Conservation (phyloP, 2,797 vertebrate genomes). For the Austrolebias charrua region DNA sequence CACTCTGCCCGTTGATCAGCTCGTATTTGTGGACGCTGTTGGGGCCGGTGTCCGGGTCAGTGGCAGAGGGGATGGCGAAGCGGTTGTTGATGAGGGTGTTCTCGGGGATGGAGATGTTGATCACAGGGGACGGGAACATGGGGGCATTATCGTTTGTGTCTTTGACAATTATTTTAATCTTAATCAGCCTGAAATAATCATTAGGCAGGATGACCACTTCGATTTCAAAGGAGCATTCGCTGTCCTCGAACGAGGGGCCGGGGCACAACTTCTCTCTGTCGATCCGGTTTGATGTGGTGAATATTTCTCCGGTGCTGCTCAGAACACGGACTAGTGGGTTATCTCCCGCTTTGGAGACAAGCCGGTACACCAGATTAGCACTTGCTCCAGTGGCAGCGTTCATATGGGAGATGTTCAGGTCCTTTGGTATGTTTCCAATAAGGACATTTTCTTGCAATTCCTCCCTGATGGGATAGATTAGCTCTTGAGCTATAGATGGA, state of each 20-base stretch:
- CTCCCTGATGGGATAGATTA: conserved; percentile 98
- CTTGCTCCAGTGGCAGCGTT: conserved; percentile 92
- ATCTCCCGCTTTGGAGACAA: conserved; percentile 98
- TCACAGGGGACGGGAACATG: conserved; percentile 98
- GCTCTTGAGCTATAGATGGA: conserved; percentile 97
- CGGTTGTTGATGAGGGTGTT: conserved; percentile 99
- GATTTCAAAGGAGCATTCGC: conserved; percentile 98
- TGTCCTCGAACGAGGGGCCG: conserved; percentile 92
- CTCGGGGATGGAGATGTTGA: conserved; percentile 99
- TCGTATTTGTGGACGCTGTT: conserved; percentile 98
- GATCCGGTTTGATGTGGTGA: conserved; percentile 96
- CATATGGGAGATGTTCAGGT: conserved; percentile 98
- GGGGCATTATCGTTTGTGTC: conserved; percentile 99
- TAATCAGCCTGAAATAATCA: conserved; percentile 98
- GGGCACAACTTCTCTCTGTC: conserved; percentile 98
- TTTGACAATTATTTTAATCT: conserved; percentile 98
- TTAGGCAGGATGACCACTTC: conserved; percentile 99
- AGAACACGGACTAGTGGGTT: conserved; percentile 95
- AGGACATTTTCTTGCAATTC: conserved; percentile 98
- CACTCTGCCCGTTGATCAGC: conserved; percentile 94
- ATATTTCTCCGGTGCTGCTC: conserved; percentile 96
- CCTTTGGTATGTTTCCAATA: conserved; percentile 99
- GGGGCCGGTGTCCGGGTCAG: conserved; percentile 97
- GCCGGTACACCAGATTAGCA: conserved; percentile 95
- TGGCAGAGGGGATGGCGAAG: conserved; percentile 97